Conservation (phyloP, 2,797 vertebrate species). For the Diglossa cyanea region DNA sequence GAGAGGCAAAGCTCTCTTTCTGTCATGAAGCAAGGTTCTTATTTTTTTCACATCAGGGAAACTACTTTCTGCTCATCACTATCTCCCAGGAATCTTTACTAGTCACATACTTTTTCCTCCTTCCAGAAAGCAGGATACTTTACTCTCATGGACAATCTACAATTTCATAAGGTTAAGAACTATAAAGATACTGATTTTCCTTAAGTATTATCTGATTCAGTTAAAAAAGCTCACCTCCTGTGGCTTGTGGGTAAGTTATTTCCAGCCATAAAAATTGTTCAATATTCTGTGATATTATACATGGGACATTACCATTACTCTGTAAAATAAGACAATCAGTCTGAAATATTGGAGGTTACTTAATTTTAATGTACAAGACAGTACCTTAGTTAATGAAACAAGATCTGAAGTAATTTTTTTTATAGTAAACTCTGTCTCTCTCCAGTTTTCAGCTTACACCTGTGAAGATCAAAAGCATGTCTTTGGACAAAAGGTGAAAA, state of each 20-base stretch:
- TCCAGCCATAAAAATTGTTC: background rate
- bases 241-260: background rate
- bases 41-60: background rate
- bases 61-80: background rate
- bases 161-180: background rate
- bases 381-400: slow-evolving; percentile 1
- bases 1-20: background rate
- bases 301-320: background rate
- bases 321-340: background rate
- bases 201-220: background rate
- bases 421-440: background rate
- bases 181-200: background rate
- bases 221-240: background rate
- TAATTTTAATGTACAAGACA: background rate
- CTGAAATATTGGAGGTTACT: background rate
- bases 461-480: background rate
- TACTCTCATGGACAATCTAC: background rate
- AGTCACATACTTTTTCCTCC: background rate
- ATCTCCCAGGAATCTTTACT: background rate
- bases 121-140: background rate
- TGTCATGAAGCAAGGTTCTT: background rate
- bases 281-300: background rate
- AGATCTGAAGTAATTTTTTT: background rate
- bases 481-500: background rate
- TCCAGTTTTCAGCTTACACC: background rate